Evolutionary conservation across 1,140 invertebrate genomes (phyloP), one percentile per base, ranked within the genome.

Genomic region (Macrocentrus cingulum): DNA sequence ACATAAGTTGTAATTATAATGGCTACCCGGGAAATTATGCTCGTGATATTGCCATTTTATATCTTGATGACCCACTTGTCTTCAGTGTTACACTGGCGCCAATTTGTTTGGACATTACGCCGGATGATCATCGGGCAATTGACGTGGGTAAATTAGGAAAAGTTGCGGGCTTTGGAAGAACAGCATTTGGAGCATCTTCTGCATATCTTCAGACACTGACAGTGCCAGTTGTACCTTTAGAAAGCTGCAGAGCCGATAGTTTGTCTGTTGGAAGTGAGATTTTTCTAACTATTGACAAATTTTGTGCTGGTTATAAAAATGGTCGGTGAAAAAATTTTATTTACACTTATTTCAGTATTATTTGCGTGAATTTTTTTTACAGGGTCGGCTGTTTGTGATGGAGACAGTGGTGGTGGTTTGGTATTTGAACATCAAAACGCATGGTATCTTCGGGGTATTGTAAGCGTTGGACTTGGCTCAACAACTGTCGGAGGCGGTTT

Each of bases 361-460:
- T n/a, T n/a, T n/a, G n/a, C n/a, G n/a, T n/a, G n/a, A n/a, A n/a
- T n/a, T 15, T 48, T 11, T 42, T 70, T 72, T 19, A 32, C 36
- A 80, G 77, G 77, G 29, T 66, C 76, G 2, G 66, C 77, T 0
- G 75, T 78, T 13, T 80, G 77, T 45, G 66, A 79, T 36, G 77
- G 77, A 25, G 77, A 80, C 29, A 80, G 77, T 56, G 77, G 77
- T 0, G 76, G 77, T 25, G 77, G 77, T 55, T 64, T 80, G 2
- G 66, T 76, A 3, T 73, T 79, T 36, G 53, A 69, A 22, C 66
- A 48, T 7, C 42, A 60, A 22, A 60, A 53, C 19, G 25, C 72
- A 0, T 79, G 70, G 71, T 78, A 75, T 52, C 62, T 80, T 11
- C 64, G 69, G 36, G 77, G 77, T 2, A 72, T 80, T 25, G 77